These are phyloP conservation scores for Leptopilina myrica DNA, from an alignment of 2,888 invertebrate species.

Conservation along the genomic window DNA sequence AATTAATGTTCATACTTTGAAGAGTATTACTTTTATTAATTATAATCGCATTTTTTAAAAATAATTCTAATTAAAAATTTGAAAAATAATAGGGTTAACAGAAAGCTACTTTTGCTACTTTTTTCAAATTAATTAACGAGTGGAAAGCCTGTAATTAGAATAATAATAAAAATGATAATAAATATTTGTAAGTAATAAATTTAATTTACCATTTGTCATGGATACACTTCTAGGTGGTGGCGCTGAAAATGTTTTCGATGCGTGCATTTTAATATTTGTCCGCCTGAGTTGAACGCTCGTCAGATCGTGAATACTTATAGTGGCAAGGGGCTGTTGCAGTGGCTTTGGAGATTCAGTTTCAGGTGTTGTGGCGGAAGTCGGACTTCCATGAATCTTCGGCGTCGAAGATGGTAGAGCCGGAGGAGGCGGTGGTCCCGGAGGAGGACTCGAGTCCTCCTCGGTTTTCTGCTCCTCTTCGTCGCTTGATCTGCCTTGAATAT, in stretches of 20 bases:
- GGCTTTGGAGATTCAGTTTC: slow-evolving; percentile 78
- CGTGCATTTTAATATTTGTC: slow-evolving; percentile 83
- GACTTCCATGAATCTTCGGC: slow-evolving; percentile 23
- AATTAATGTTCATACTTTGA: too few species aligned
- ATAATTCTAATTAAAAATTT: too few species aligned
- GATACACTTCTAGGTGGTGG: slow-evolving; percentile 86
- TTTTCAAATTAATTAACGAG: too few species aligned
- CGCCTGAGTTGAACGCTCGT: slow-evolving; percentile 89
- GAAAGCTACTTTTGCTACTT: too few species aligned
- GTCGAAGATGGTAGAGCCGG: slow-evolving; percentile 3
- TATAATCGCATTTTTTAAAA: too few species aligned
- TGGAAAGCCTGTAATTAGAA: too few species aligned
- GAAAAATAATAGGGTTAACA: too few species aligned
- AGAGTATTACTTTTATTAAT: too few species aligned
- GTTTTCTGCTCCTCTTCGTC: slow-evolving; percentile 53
- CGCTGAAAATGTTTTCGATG: slow-evolving; percentile 91
- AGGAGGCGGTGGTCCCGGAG: slow-evolving; percentile 49
- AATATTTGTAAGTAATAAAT: background rate
- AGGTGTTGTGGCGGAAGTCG: slow-evolving; percentile 35
- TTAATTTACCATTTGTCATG: slow-evolving; percentile 76
- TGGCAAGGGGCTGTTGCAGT: slow-evolving; percentile 85
- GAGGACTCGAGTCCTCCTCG: slow-evolving; percentile 49
- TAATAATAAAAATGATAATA: too few species aligned
- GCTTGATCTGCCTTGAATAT: slow-evolving; percentile 68
- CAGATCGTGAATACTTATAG: slow-evolving; percentile 92